These are phyloP conservation scores for Dasypolia templi DNA, from an alignment of 2,888 invertebrate genomes.

Conservation along the genomic window DNA sequence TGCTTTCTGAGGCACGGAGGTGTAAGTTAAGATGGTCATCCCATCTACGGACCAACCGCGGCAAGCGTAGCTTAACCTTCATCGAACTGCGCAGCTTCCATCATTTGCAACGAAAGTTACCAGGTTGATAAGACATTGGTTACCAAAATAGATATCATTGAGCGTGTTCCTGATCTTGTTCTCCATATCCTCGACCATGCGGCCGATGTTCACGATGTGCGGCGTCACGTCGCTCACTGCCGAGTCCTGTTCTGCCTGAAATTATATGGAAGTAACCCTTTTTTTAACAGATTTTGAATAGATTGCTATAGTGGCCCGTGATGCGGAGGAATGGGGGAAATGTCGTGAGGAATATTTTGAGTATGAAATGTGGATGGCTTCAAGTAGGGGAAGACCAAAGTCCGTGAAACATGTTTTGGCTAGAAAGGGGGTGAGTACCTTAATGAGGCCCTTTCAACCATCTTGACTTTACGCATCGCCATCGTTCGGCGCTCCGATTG, in stretches of 20 bases:
- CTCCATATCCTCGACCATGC: conserved; percentile 99
- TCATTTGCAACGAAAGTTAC: not conserved
- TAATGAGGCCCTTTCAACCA: too few relatives aligned
- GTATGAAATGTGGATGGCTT: too few relatives aligned
- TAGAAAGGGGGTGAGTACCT: too few relatives aligned
- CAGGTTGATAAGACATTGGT: not conserved
- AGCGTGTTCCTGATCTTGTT: conserved; percentile 99
- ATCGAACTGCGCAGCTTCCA: not conserved
- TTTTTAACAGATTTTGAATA: too few relatives aligned
- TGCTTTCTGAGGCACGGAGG: not conserved
- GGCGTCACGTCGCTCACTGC: conserved; percentile 97
- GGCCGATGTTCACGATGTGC: conserved; percentile 99
- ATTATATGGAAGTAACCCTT: conserved; percentile 39
- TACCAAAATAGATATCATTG: conserved; percentile 99
- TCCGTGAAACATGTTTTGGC: too few relatives aligned
- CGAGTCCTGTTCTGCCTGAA: conserved; percentile 97
- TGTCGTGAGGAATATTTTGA: too few relatives aligned
- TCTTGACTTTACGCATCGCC: too few relatives aligned
- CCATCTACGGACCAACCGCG: not conserved
- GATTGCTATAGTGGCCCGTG: too few relatives aligned
- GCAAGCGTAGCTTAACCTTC: not conserved
- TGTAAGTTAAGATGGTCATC: not conserved
- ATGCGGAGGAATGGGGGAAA: too few relatives aligned
- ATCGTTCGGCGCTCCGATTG: too few relatives aligned
- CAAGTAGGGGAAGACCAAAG: too few relatives aligned